Evolutionary conservation across 2,797 vertebrate species (phyloP).

Genomic region (Callimico goeldii): DNA sequence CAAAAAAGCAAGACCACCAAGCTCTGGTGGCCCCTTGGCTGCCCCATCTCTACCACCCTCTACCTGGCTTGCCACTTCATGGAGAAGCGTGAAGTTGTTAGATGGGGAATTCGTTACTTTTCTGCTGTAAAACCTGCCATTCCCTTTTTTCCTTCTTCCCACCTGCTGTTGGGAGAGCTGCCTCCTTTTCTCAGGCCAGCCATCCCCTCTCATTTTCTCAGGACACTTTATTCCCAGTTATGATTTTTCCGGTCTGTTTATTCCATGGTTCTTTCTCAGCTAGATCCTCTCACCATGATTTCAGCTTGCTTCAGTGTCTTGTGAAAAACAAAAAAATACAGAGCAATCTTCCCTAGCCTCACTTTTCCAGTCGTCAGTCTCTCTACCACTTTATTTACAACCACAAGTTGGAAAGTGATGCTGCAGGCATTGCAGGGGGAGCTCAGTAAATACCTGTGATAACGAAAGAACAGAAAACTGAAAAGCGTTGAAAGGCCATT

Average conservation of each 20-base stretch:
- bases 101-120: not conserved
- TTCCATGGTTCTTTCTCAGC: not conserved
- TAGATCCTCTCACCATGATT: not conserved
- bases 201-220: not conserved
- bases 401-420: not conserved
- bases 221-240: not conserved
- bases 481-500: not conserved
- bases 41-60: not conserved
- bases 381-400: not conserved
- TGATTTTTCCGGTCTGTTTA: not conserved
- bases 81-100: not conserved
- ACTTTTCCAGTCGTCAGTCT: not conserved
- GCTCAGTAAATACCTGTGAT: not conserved
- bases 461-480: not conserved
- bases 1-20: not conserved
- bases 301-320: constrained; percentile 4
- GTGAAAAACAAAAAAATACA: not conserved
- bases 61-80: not conserved
- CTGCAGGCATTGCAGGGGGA: not conserved
- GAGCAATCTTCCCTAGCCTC: not conserved
- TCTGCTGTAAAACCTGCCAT: not conserved
- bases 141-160: not conserved
- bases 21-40: not conserved
- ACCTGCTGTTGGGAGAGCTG: not conserved
- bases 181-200: not conserved